Percentiles rank a stretch among this genome's conserved stretches.
Conservation (phyloP, 2,888 invertebrate species). For the Scaptomyza reducta region DNA sequence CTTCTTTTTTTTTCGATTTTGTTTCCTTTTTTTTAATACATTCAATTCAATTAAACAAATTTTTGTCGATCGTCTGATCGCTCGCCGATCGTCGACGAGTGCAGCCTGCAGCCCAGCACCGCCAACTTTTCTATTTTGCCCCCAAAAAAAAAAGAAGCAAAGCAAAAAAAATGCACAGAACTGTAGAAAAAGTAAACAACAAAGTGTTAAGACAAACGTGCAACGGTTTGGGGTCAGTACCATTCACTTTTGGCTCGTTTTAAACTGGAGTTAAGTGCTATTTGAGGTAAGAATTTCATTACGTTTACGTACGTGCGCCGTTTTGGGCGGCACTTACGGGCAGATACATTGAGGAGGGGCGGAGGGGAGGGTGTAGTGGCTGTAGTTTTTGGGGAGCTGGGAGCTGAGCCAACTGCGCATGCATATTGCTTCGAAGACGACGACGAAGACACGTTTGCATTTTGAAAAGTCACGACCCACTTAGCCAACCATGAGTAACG, state of each 20-base stretch:
- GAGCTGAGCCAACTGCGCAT: constrained; percentile 64
- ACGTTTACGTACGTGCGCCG: constrained; percentile 76
- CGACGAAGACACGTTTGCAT: constrained; percentile 74
- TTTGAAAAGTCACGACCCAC: constrained; percentile 79
- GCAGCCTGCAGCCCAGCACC: constrained; percentile 21
- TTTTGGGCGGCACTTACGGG: constrained; percentile 44
- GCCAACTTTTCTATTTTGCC: constrained; percentile 75
- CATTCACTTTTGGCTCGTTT: constrained; percentile 79
- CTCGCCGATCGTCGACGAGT: constrained; percentile 53
- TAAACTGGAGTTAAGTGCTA: constrained; percentile 79
- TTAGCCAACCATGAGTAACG: constrained; percentile 79
- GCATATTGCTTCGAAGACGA: constrained; percentile 64
- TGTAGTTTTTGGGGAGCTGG: constrained; percentile 36
- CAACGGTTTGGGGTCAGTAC: constrained; percentile 78
- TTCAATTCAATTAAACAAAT: constrained; percentile 77
- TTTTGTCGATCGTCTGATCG: constrained; percentile 59
- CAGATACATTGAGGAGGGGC: constrained; percentile 1
- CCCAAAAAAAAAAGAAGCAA: constrained; percentile 32
- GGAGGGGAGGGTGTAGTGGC: background rate
- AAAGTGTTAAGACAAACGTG: constrained; percentile 77
- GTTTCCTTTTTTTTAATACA: constrained; percentile 54
- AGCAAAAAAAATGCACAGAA: constrained; percentile 52
- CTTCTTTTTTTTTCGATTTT: constrained; percentile 2
- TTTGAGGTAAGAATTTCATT: constrained; percentile 79
- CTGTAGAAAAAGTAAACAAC: constrained; percentile 75